phyloP scores from a whole-genome alignment of 2,797 vertebrate species.

The Lepidocolaptes lacrymiger region DNA sequence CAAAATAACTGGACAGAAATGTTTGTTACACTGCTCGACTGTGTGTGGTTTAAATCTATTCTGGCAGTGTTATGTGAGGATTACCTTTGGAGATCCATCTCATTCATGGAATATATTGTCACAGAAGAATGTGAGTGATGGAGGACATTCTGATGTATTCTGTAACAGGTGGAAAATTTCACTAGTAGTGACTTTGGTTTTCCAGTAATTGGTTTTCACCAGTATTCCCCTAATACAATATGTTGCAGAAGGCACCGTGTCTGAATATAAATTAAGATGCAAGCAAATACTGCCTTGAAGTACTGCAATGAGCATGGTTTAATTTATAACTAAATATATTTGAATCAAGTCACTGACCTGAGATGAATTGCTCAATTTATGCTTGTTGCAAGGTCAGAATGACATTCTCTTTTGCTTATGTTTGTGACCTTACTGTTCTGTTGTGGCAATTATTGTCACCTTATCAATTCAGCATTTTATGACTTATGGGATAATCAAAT shows the following conservation, averaged over 20 bases:
- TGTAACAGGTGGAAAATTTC: background rate
- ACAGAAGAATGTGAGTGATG: background rate
- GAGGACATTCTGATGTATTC: background rate
- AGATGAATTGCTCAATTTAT: background rate
- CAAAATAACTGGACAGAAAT: background rate
- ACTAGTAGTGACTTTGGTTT: background rate
- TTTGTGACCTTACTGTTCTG: background rate
- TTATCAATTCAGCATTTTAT: conserved; percentile 39
- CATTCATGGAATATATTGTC: background rate
- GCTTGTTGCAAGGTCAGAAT: background rate
- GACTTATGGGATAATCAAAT: conserved; percentile 26
- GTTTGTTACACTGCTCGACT: background rate
- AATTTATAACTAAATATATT: background rate
- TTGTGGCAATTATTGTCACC: background rate
- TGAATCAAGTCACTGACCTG: background rate
- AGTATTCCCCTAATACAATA: background rate
- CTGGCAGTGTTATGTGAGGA: background rate
- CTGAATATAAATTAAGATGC: background rate
- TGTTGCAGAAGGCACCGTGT: background rate
- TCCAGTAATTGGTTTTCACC: background rate
- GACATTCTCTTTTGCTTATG: background rate
- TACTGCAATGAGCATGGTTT: background rate
- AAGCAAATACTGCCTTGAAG: background rate
- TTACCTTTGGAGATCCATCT: background rate
- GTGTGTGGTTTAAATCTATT: background rate